Evolutionary conservation across 2,797 vertebrate species (phyloP), one percentile per base, ranked within the genome.

Genomic region (Rhabdophis nuchalis): DNA sequence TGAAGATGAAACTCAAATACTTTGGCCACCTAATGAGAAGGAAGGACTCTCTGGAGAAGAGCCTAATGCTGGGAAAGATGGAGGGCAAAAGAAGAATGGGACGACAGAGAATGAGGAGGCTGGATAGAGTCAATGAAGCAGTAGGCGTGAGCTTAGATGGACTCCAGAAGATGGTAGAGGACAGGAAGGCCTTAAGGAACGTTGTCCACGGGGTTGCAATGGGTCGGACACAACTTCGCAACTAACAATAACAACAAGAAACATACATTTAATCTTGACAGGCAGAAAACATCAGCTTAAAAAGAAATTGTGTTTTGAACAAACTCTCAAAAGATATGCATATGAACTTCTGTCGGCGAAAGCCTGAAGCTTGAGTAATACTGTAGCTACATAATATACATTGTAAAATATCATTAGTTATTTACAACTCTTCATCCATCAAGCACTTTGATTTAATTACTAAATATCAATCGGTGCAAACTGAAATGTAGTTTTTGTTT

Each of bases 401-500:
- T 61, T 53, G 50, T 93, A 58, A 7, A 13, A 85, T 57, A 85
- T 16, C 68, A 20, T 5, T 0, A 0, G 0, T 93, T 93, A 93
- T 88, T 85, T 86, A 93, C 0, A 0, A 16, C 88, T 0, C 0
- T 54, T 89, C 77, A 95, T 53, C 91, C 93, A 0, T 60, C 36
- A 0, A 89, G 85, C 32, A 36, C 10, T 12, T 61, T 72, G 0
- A 0, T 89, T 10, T 72, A 46, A 92, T 95, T 52, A 77, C 91
- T 90, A 92, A 36, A 1, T 94, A 95, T 94, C 95, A 92, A 20
- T 94, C 53, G 3, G 46, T 92, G 94, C 91, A 94, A 96, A 95
- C 93, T 93, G 36, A 93, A 97, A 96, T 96, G 95, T 96, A 90
- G 94, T 96, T 96, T 95, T 85, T 94, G n/a, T 64, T 61, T 27